phyloP scores from a whole-genome alignment of 1,140 invertebrate genomes.

The Coenobita brevimanus region DNA sequence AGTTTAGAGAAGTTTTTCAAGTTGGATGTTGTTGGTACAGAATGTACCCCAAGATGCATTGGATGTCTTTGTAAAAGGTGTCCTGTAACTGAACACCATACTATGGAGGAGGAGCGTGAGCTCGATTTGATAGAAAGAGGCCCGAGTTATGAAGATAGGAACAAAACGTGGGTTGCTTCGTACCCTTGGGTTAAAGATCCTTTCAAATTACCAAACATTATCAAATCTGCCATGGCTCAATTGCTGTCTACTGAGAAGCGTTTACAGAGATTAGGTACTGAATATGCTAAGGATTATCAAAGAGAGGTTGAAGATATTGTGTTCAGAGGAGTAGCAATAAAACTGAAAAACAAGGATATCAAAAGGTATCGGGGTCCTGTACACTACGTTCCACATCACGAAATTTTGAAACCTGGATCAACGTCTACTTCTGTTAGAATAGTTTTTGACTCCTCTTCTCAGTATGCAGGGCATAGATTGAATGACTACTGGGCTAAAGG shows the following conservation, averaged over 20 bases:
- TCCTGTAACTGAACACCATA: background rate
- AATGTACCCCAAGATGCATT: too few relatives aligned
- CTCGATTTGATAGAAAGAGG: too few relatives aligned
- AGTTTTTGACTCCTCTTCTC: background rate
- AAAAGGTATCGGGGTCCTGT: background rate
- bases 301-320: too few relatives aligned
- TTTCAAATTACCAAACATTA: slow-evolving; percentile 5
- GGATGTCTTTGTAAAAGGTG: too few relatives aligned
- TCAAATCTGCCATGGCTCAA: background rate
- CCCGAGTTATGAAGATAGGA: too few relatives aligned
- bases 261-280: too few relatives aligned
- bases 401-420: background rate
- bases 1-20: background rate
- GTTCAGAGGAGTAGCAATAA: background rate
- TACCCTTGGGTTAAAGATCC: too few relatives aligned
- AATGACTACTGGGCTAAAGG: slow-evolving; percentile 8
- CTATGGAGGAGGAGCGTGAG: background rate
- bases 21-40: too few relatives aligned
- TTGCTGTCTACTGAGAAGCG: too few relatives aligned
- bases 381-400: slow-evolving; percentile 4
- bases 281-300: too few relatives aligned
- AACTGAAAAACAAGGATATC: background rate
- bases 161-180: background rate
- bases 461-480: background rate
- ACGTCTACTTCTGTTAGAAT: too few relatives aligned